A percentile compares a stretch with the other conserved stretches of the same genome.
These are phyloP conservation scores for Cottoperca gobio DNA, from an alignment of 2,797 vertebrate genomes.

Conservation along the genomic window DNA sequence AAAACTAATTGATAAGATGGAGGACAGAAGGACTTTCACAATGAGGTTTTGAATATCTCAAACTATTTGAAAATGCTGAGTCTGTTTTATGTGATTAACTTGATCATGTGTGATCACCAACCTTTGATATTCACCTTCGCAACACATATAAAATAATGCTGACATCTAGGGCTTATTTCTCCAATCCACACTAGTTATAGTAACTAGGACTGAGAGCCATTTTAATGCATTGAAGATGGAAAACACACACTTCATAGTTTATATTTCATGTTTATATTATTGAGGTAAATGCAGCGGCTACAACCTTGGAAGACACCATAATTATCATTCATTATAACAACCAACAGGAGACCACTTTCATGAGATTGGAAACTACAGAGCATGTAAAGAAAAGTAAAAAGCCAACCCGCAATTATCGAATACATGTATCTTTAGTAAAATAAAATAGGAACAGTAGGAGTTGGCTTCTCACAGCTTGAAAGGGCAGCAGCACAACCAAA, in stretches of 20 bases:
- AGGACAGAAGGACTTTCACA: conserved; percentile 2
- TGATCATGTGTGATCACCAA: neutral
- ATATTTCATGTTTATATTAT: conserved; percentile 28
- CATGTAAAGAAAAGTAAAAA: conserved; percentile 30
- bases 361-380: conserved; percentile 14
- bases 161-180: neutral
- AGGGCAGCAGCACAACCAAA: conserved; percentile 29
- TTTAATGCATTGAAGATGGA: conserved; percentile 2
- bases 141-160: conserved; percentile 1
- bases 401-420: conserved; percentile 12
- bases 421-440: conserved; percentile 24
- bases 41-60: neutral
- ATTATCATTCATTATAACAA: conserved; percentile 19
- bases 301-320: conserved; percentile 15
- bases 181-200: neutral
- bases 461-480: conserved; percentile 25
- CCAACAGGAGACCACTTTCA: conserved; percentile 23
- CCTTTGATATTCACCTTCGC: neutral
- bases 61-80: neutral
- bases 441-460: conserved; percentile 26
- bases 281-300: conserved; percentile 29
- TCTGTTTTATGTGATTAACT: neutral
- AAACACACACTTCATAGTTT: neutral
- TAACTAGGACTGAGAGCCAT: neutral
- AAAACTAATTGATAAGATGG: neutral